These are phyloP conservation scores for Helostoma temminkii DNA, from an alignment of 2,797 vertebrate species.

Conservation along the genomic window DNA sequence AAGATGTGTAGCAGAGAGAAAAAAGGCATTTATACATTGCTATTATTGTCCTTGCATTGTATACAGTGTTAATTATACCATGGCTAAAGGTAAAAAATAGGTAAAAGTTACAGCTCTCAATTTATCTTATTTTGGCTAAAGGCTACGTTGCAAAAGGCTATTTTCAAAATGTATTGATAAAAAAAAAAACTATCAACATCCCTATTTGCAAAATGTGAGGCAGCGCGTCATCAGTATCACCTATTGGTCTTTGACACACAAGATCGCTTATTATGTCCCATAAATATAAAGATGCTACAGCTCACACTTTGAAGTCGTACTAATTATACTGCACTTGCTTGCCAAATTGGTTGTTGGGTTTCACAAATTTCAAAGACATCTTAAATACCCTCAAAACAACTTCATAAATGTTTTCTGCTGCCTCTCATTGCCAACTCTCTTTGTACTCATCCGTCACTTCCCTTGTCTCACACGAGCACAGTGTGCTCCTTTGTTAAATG, in stretches of 20 bases:
- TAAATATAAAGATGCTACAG: neutral
- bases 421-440: conserved; percentile 46
- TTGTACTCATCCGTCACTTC: conserved; percentile 42
- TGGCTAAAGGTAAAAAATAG: neutral
- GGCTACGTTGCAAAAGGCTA: neutral
- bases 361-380: conserved; percentile 20
- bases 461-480: neutral
- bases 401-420: conserved; percentile 16
- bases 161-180: neutral
- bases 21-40: neutral
- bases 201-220: neutral
- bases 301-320: neutral
- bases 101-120: neutral
- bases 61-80: too few relatives aligned
- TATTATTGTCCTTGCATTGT: neutral
- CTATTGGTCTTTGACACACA: neutral
- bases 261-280: neutral
- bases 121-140: neutral
- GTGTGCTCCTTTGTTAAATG: conserved; percentile 11
- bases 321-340: conserved; percentile 16
- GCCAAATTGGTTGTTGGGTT: conserved; percentile 15
- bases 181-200: conserved; percentile 2
- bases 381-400: conserved; percentile 27
- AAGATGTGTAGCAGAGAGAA: neutral
- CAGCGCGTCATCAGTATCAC: neutral